Percentiles rank a stretch among this genome's conserved stretches.
Conservation (phyloP, 1,140 invertebrate species). For the Drosophila truncata region DNA sequence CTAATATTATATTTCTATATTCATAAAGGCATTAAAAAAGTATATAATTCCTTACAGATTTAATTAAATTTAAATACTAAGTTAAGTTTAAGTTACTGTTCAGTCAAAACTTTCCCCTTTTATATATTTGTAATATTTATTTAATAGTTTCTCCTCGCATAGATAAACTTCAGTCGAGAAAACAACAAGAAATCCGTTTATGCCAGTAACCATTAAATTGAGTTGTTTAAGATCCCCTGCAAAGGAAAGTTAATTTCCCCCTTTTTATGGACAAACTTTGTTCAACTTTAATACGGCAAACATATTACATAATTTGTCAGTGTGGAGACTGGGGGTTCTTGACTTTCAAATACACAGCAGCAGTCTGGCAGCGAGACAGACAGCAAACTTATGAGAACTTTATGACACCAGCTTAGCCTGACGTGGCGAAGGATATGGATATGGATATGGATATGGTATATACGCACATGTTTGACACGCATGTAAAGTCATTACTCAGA, state of each 20-base stretch:
- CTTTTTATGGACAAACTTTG: constrained; percentile 42
- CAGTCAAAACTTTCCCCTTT: background rate
- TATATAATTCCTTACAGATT: background rate
- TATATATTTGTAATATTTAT: background rate
- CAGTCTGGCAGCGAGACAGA: constrained; percentile 24
- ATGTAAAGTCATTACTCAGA: constrained; percentile 79
- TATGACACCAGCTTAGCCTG: constrained; percentile 66
- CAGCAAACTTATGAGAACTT: constrained; percentile 64
- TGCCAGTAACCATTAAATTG: constrained; percentile 15
- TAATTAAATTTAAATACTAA: background rate
- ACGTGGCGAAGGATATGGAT: constrained; percentile 35
- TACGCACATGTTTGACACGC: constrained; percentile 64
- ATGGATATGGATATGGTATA: constrained; percentile 14
- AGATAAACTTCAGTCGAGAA: background rate
- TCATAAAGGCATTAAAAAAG: background rate
- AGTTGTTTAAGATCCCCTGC: constrained; percentile 11
- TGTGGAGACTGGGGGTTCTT: constrained; percentile 43
- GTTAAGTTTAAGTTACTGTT: background rate
- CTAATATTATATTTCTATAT: background rate
- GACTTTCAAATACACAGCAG: constrained; percentile 64
- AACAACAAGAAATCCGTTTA: constrained; percentile 5
- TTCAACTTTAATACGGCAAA: constrained; percentile 53
- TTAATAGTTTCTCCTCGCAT: background rate
- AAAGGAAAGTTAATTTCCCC: constrained; percentile 55
- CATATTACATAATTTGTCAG: constrained; percentile 76